Evolutionary conservation across 2,888 invertebrate genomes (phyloP), one percentile per base, ranked within the genome.

Genomic region (Phrixothrix hirtus): DNA sequence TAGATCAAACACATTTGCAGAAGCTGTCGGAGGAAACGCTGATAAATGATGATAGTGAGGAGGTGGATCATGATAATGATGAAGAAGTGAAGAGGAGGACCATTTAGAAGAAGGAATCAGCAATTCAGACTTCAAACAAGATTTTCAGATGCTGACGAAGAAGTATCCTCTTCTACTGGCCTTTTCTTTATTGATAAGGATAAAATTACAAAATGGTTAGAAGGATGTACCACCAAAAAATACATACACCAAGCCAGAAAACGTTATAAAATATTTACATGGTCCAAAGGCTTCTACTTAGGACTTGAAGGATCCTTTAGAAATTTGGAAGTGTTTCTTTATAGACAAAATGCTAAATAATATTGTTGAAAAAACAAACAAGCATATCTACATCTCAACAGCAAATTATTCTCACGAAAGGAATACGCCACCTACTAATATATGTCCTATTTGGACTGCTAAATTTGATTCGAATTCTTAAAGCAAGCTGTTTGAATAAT

Each of bases 301-400:
- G 27, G 11, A 45, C 27, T 11, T 36, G n/a, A 36, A 29, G 26
- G 27, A 21, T n/a, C 10, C 32, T 13, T 15, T 27, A n/a, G 35
- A 44, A 14, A 26, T 34, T 13, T 35, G 35, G 35, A 44, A 44
- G 25, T 13, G 17, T 35, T 44, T 35, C 35, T 35, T 44, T 25
- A 35, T 11, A 26, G 13, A 35, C 11, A 25, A 14, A 7, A 44
- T 35, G 9, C 6, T 42, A 25, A 15, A n/a, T 12, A 6, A n/a
- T 16, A 43, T 43, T 25, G 34, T 34, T 13, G 11, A 21, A 11
- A 25, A 13, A 11, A 43, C 43, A 13, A 43, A 34, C 34, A 26
- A 36, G 25, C 25, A 25, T 37, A 10, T 21, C 10, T 5, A 17
- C 10, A 6, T 10, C n/a, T 14, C 6, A 27, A 16, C 2, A 15